Evolutionary conservation across 2,888 invertebrate genomes (phyloP), one percentile per base, ranked within the genome.

Genomic region (Elegia similella): DNA sequence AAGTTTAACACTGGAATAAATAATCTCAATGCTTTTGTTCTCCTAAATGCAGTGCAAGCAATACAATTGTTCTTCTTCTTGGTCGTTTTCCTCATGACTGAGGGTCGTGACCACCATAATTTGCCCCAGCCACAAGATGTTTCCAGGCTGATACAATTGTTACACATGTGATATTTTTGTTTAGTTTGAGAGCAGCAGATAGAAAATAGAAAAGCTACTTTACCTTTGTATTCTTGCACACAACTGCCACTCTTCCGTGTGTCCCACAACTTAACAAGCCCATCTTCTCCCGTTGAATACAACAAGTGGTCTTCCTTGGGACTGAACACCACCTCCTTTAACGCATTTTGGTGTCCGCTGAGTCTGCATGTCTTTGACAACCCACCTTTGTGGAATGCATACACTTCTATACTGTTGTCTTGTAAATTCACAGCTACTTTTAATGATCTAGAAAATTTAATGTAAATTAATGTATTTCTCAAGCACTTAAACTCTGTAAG

Each of bases 181-280:
- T n/a, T n/a, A n/a, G n/a, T n/a, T n/a, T n/a, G n/a, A n/a, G n/a
- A n/a, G n/a, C n/a, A n/a, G n/a, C n/a, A n/a, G n/a, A n/a, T n/a
- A n/a, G 23, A 5, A 23, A 23, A 23, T 23, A 23, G 23, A 23
- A 5, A 23, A 23, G 5, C 23, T 23, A 23, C 5, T 3, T 3
- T 48, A 86, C 88, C 84, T 80, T 80, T 84, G 63, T 82, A 85
- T 58, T 88, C 83, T 59, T 82, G 84, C 1, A 78, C 83, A 72
- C 82, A 84, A 52, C 60, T 71, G 0, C 84, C 91, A 57, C 92
- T 88, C 0, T 86, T 82, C 70, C 95, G 82, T 1, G 93, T 84
- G 76, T 95, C 95, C 93, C 94, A 95, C 54, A 94, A 73, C 67
- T 92, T 93, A 32, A 95, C 83, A 17, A 76, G 65, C 0, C 94